Evolutionary conservation across 2,888 invertebrate species (phyloP).

Genomic region (Apotomis turbidana): DNA sequence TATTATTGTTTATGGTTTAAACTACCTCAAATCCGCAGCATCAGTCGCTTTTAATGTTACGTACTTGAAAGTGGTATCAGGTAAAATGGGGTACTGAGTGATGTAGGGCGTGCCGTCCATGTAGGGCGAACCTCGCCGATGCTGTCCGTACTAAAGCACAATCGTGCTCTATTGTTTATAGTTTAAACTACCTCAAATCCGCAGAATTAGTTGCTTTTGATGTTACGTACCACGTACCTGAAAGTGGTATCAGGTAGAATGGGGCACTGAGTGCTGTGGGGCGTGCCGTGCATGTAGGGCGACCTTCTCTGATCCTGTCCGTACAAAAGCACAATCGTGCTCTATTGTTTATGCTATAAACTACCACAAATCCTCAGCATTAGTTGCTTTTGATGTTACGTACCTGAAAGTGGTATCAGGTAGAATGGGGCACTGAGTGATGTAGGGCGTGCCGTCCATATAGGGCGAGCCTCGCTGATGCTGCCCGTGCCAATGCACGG

Average conservation of each 20-base stretch:
- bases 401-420: conserved; percentile 88
- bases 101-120: conserved; percentile 95
- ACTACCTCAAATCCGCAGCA: too few relatives aligned
- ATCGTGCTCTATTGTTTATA: conserved; percentile 88
- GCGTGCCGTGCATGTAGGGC: conserved; percentile 95
- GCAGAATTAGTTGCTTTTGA: too few relatives aligned
- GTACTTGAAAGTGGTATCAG: conserved; percentile 87
- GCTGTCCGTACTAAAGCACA: conserved; percentile 96
- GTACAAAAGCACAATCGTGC: conserved; percentile 96
- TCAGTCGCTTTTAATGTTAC: neutral
- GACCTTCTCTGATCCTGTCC: conserved; percentile 91
- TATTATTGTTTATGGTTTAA: too few relatives aligned
- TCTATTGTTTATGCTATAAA: conserved; percentile 81
- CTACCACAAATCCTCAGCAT: neutral
- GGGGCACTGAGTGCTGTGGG: conserved; percentile 93
- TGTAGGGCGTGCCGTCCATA: conserved; percentile 95
- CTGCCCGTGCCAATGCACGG: conserved; percentile 96
- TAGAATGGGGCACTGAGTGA: conserved; percentile 93
- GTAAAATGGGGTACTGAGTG: conserved; percentile 92
- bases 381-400: neutral
- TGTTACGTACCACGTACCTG: conserved; percentile 65
- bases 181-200: too few relatives aligned
- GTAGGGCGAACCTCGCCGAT: conserved; percentile 89
- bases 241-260: conserved; percentile 90
- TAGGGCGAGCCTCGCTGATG: conserved; percentile 91